Conservation (phyloP, 2,113 vertebrate species). For the Perca flavescens region DNA sequence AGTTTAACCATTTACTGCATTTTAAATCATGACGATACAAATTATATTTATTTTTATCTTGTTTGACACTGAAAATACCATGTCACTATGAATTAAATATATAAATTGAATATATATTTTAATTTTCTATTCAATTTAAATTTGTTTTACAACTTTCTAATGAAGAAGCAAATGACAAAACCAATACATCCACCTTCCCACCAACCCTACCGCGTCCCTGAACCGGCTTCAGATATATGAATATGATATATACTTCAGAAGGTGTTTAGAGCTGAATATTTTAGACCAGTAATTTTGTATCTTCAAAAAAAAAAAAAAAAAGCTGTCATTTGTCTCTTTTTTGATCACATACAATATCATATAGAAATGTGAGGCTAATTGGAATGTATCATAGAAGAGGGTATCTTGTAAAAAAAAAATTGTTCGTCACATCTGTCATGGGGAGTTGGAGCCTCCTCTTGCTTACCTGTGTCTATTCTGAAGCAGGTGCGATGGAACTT, state of each 20-base stretch:
- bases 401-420: background rate
- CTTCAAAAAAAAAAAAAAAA: background rate
- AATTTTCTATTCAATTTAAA: background rate
- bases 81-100: too few species aligned
- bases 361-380: background rate
- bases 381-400: background rate
- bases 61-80: too few species aligned
- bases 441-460: background rate
- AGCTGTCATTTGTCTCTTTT: background rate
- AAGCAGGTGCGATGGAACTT: conserved; percentile 97
- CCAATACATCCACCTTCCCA: background rate
- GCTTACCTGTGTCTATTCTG: conserved; percentile 88
- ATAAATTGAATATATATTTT: too few species aligned
- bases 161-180: background rate
- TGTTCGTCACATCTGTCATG: background rate
- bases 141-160: background rate
- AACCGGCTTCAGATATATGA: background rate
- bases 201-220: background rate
- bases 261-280: too few species aligned
- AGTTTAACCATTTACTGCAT: too few species aligned
- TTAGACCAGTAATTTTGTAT: background rate
- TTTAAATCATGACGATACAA: too few species aligned
- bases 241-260: background rate
- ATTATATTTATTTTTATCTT: too few species aligned
- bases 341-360: background rate